Evolutionary conservation across 2,113 vertebrate species (phyloP).

Genomic region (Rattus norvegicus): DNA sequence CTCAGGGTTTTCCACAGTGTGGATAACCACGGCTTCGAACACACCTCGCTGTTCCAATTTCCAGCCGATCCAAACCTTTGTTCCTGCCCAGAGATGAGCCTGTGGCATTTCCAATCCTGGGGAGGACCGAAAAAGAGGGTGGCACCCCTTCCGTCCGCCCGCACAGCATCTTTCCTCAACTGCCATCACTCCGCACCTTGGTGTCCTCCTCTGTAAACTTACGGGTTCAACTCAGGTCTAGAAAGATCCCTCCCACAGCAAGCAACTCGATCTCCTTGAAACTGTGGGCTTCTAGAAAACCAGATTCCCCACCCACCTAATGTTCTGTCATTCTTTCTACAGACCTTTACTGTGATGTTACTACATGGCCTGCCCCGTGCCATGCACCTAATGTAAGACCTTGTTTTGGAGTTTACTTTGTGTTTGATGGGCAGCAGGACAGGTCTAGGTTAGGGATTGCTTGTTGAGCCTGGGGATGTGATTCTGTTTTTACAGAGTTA

Average conservation of each 20-base stretch:
- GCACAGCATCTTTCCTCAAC: not conserved
- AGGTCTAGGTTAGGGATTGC: not conserved
- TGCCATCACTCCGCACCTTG: not conserved
- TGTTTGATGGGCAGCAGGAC: not conserved
- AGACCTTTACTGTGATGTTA: not conserved
- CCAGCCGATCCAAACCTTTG: not conserved
- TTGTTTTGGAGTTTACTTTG: not conserved
- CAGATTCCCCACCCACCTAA: not conserved
- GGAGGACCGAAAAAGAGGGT: not conserved
- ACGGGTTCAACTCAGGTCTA: not conserved
- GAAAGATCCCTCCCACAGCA: not conserved
- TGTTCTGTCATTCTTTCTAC: not conserved
- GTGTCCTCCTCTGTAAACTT: not conserved
- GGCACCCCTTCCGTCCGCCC: not conserved
- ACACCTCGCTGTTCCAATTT: not conserved
- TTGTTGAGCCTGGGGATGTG: not conserved
- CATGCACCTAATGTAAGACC: not conserved
- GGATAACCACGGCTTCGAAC: not conserved
- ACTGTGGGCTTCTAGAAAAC: not conserved
- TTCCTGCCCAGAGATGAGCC: not conserved
- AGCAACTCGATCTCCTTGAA: conserved; percentile 28
- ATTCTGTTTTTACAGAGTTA: not conserved
- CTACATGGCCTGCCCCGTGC: not conserved
- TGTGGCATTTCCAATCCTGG: not conserved
- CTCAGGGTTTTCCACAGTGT: not conserved